A percentile compares a stretch with the other conserved stretches of the same genome.
Conservation (phyloP, 2,888 invertebrate genomes). For the Phytoseiulus persimilis region DNA sequence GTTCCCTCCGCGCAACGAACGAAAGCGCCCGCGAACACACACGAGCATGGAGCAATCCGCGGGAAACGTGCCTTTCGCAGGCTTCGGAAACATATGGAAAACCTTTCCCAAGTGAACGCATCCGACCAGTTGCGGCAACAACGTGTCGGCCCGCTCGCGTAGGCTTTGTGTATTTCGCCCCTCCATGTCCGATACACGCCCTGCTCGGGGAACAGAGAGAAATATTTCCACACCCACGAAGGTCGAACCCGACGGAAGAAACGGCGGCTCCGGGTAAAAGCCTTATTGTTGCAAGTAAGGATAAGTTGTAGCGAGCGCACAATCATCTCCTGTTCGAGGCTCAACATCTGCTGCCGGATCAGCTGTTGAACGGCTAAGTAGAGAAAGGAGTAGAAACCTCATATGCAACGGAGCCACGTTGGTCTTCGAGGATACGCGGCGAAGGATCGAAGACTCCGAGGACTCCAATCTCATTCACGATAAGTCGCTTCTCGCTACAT, state of each 20-base stretch:
- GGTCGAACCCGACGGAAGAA: background rate
- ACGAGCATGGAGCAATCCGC: background rate
- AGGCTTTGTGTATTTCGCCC: background rate
- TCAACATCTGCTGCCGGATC: background rate
- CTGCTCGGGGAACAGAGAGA: background rate
- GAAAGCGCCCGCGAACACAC: background rate
- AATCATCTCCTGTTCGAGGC: background rate
- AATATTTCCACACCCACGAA: background rate
- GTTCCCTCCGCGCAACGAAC: background rate
- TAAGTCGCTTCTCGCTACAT: too few species aligned
- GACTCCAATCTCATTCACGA: too few species aligned
- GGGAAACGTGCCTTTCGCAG: background rate
- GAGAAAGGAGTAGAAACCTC: background rate
- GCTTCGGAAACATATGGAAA: background rate
- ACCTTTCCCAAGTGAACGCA: background rate
- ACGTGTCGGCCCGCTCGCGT: background rate
- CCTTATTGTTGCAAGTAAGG: background rate
- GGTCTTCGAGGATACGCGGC: too few species aligned
- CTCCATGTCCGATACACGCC: background rate
- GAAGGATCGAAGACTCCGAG: too few species aligned
- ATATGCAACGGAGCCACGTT: background rate
- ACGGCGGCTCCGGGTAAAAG: background rate
- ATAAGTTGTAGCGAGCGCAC: background rate
- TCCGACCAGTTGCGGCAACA: background rate
- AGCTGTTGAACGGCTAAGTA: background rate